Percentiles rank a stretch among this genome's conserved stretches.
Evolutionary conservation across 2,113 vertebrate genomes (phyloP).

Genomic region (Labeo rohita): DNA sequence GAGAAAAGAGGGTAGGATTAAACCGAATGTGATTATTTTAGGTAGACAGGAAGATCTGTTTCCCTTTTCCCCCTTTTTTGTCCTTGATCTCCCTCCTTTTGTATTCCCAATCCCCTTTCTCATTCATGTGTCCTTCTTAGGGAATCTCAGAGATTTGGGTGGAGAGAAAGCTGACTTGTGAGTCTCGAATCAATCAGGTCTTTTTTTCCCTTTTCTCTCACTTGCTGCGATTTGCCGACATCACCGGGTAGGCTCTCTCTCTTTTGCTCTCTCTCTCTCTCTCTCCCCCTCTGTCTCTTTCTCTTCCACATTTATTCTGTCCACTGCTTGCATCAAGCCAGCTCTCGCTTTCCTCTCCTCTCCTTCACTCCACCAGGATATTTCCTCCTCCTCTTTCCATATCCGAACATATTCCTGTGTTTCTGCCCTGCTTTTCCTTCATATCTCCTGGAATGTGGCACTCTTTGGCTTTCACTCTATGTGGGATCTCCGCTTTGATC

Average conservation of each 20-base stretch:
- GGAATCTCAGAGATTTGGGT: conserved; percentile 38
- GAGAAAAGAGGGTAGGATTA: not conserved
- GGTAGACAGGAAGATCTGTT: conserved; percentile 2
- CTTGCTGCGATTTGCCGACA: conserved; percentile 53
- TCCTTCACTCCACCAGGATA: conserved; percentile 29
- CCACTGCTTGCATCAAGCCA: conserved; percentile 65
- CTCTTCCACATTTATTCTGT: conserved; percentile 51
- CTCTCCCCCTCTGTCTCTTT: conserved; percentile 9
- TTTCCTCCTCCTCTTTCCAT: conserved; percentile 49
- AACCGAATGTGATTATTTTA: not conserved
- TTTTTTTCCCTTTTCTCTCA: conserved; percentile 49
- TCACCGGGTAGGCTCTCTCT: conserved; percentile 36
- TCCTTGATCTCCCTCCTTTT: not conserved
- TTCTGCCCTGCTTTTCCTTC: conserved; percentile 52
- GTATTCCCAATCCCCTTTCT: conserved; percentile 33
- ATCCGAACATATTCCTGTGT: conserved; percentile 42
- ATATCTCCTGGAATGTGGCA: conserved; percentile 75
- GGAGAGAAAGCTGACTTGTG: conserved; percentile 59
- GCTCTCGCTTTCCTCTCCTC: conserved; percentile 62
- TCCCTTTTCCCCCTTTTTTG: not conserved
- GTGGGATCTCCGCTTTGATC: conserved; percentile 75
- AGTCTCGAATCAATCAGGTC: conserved; percentile 59
- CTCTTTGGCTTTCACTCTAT: conserved; percentile 74
- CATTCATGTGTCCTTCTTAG: conserved; percentile 62
- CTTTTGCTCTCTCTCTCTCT: conserved; percentile 47